Conservation (phyloP, 2,888 invertebrate genomes). For the Pteria penguin region DNA sequence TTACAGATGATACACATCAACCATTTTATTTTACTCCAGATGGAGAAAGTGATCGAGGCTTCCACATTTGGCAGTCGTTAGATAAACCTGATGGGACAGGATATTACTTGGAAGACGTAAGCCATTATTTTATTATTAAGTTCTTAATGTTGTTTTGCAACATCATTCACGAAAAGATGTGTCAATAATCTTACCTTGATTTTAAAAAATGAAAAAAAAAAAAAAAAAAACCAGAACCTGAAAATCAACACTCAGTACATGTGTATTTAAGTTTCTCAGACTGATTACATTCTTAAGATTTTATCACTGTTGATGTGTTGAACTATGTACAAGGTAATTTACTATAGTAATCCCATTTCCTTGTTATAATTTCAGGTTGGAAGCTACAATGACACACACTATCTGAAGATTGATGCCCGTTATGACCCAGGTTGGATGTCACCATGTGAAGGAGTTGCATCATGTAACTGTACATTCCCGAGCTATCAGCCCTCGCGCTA, state of each 20-base stretch:
- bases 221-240: no score
- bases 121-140: no score
- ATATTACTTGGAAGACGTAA: constrained; percentile 65
- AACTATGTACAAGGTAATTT: no score
- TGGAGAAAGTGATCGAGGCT: constrained; percentile 76
- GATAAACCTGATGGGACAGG: constrained; percentile 29
- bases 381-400: constrained; percentile 75
- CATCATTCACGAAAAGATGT: no score
- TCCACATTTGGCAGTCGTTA: constrained; percentile 72
- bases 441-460: constrained; percentile 50
- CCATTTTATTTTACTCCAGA: constrained; percentile 68
- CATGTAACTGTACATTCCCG: constrained; percentile 65
- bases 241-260: no score
- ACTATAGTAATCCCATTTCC: no score
- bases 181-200: no score
- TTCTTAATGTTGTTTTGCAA: no score
- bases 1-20: constrained; percentile 71
- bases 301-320: no score
- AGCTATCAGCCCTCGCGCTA: constrained; percentile 67
- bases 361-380: constrained; percentile 76
- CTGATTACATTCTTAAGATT: no score
- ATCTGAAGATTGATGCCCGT: constrained; percentile 70
- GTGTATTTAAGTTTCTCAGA: no score
- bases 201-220: no score
- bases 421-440: constrained; percentile 64